Base-by-base conservation (phyloP, 37 sponge, comb jelly and placozoan genomes). In the Oopsacas minuta region DNA sequence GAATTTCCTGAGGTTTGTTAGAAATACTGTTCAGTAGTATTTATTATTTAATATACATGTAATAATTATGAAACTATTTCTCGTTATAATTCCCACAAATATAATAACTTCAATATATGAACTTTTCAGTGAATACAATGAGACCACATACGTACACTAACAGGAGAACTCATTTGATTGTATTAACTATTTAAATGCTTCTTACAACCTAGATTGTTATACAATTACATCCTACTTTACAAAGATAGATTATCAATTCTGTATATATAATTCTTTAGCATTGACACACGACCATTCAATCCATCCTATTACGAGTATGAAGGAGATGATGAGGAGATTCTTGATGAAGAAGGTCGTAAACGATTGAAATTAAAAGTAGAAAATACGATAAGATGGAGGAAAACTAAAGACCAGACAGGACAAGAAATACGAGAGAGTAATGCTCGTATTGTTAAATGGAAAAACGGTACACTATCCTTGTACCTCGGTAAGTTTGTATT, bases 311-410 rank as follows among this genome's bases (percentile, higher is more conserved):
- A 93, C 85, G 95, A 94, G 53, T 95, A 97, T 82, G 99, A 97
- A 86, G 95, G 91, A 36, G 99, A 97, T 8, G 99, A 97, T 37
- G 85, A 85, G 38, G 95, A 97, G 36, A 52, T 97, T 1, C 81
- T 91, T 10, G 99, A 97, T 86, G 99, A 94, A 51, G 99, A 97
- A 69, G 99, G 99, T 0, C 83, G 95, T 35, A 85, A 93, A 28
- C 86, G 99, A 51, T 85, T 97, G 83, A 97, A 97, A 86, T 87
- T 97, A 39, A 94, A 92, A 86, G 92, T 95, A 5, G 99, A 97
- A 83, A 97, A 97, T 86, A 97, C 99, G 0, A 90, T 97, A 20
- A 36, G 99, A 28, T 97, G 99, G 99, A 83, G 93, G 38, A 83
- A 89, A 36, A 82, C 86, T 0, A 82, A 88, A 8, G 91, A 94